A percentile compares a stretch with the other conserved stretches of the same genome.
Conservation (phyloP, 2,797 vertebrate genomes). For the Paedocypris micromegethes region DNA sequence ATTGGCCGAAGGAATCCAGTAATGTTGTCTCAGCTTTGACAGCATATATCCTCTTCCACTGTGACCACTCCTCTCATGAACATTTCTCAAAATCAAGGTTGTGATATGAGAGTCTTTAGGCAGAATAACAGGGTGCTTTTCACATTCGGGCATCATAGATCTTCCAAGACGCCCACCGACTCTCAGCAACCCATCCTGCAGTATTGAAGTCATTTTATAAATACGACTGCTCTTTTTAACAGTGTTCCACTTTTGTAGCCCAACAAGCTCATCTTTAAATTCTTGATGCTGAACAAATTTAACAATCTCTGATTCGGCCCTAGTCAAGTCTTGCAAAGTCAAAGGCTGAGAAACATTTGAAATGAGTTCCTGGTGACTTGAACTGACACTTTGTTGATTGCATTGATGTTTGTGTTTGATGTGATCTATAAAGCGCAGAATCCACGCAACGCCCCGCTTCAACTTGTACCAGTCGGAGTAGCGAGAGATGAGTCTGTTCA, state of each 20-base stretch:
- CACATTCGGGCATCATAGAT: background rate
- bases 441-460: slow-evolving; percentile 5
- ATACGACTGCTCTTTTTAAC: slow-evolving; percentile 6
- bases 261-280: background rate
- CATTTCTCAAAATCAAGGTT: slow-evolving; percentile 1
- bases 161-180: background rate
- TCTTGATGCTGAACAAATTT: background rate
- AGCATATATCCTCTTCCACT: background rate
- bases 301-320: slow-evolving; percentile 8
- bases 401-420: background rate
- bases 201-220: slow-evolving; percentile 4
- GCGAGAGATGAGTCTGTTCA: background rate
- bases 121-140: background rate
- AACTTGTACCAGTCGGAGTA: slow-evolving; percentile 9
- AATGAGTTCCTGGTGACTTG: no score
- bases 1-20: background rate
- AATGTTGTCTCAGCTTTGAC: background rate
- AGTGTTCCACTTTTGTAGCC: background rate
- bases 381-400: background rate
- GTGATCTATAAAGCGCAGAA: background rate
- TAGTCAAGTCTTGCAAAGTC: background rate
- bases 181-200: slow-evolving; percentile 16
- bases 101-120: background rate
- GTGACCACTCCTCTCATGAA: slow-evolving; percentile 3
- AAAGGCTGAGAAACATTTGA: background rate